Conservation (phyloP, 2,113 vertebrate genomes). For the Xyliphius kryptos region DNA sequence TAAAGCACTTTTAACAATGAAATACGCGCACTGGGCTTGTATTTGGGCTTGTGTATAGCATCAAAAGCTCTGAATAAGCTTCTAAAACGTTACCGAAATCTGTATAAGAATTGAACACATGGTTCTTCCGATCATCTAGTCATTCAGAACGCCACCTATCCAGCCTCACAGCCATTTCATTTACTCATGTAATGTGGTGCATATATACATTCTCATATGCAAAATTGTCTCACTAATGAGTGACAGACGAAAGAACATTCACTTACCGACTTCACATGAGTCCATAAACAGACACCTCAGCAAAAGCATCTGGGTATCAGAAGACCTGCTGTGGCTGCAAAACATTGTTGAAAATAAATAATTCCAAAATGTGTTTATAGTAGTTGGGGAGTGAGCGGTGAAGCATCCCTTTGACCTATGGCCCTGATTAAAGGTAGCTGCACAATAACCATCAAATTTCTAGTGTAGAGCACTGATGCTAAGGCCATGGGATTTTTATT, state of each 20-base stretch:
- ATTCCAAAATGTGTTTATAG: slow-evolving; percentile 52
- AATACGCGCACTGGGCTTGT: too few species aligned
- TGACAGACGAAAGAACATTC: slow-evolving; percentile 57
- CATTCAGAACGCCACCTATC: background rate
- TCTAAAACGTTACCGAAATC: too few species aligned
- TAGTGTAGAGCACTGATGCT: too few species aligned
- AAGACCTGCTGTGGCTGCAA: slow-evolving; percentile 47
- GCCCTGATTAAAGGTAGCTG: slow-evolving; percentile 46
- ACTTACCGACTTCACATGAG: slow-evolving; percentile 49
- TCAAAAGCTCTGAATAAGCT: too few species aligned
- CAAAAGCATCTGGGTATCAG: slow-evolving; percentile 55
- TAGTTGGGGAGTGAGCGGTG: slow-evolving; percentile 38
- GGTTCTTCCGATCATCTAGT: background rate
- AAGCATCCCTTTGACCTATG: slow-evolving; percentile 43
- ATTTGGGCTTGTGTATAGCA: too few species aligned
- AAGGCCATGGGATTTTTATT: too few species aligned
- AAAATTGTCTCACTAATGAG: slow-evolving; percentile 50
- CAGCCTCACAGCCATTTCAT: background rate
- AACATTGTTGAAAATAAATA: slow-evolving; percentile 59
- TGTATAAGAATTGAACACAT: too few species aligned
- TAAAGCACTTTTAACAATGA: too few species aligned
- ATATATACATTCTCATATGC: background rate
- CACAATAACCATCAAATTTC: too few species aligned
- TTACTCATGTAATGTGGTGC: background rate
- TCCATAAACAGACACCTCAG: slow-evolving; percentile 57